phyloP scores from a whole-genome alignment of 1,140 invertebrate genomes.

The Aphaenogaster ashmeadi region DNA sequence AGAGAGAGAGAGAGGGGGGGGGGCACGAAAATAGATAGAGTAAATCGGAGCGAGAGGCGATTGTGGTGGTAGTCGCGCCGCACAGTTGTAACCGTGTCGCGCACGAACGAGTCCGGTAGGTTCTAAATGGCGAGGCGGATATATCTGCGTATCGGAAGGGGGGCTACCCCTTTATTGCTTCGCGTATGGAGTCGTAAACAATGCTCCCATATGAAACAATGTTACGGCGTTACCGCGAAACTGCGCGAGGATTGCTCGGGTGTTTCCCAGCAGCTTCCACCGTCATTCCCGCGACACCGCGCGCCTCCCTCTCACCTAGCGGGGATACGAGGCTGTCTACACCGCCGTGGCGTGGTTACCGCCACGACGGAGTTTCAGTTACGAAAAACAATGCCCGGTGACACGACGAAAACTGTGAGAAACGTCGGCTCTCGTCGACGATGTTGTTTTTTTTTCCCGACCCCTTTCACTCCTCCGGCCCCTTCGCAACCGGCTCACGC shows the following conservation, averaged over 20 bases:
- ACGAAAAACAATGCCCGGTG: slow-evolving; percentile 66
- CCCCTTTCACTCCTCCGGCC: background rate
- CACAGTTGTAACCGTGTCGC: slow-evolving; percentile 31
- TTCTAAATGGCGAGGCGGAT: slow-evolving; percentile 63
- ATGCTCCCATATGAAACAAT: slow-evolving; percentile 70
- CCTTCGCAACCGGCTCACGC: background rate
- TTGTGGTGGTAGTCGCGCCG: slow-evolving; percentile 26
- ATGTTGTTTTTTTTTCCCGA: background rate
- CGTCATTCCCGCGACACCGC: background rate
- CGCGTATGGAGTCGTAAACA: slow-evolving; percentile 70
- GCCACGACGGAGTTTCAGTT: slow-evolving; percentile 52
- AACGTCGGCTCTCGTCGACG: slow-evolving; percentile 32
- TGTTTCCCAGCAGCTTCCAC: slow-evolving; percentile 49
- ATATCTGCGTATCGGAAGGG: slow-evolving; percentile 57
- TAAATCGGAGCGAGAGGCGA: slow-evolving; percentile 33
- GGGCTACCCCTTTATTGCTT: slow-evolving; percentile 65
- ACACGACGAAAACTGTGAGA: slow-evolving; percentile 57
- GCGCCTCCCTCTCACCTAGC: slow-evolving; percentile 11
- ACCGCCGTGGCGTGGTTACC: slow-evolving; percentile 9
- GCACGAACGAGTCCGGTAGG: slow-evolving; percentile 51
- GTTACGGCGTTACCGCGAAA: slow-evolving; percentile 61
- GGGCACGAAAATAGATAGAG: background rate
- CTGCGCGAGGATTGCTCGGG: slow-evolving; percentile 55
- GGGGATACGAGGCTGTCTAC: slow-evolving; percentile 38
- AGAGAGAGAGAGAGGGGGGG: background rate